Base-by-base conservation (phyloP, 2,113 vertebrate genomes). In the Parus major region DNA sequence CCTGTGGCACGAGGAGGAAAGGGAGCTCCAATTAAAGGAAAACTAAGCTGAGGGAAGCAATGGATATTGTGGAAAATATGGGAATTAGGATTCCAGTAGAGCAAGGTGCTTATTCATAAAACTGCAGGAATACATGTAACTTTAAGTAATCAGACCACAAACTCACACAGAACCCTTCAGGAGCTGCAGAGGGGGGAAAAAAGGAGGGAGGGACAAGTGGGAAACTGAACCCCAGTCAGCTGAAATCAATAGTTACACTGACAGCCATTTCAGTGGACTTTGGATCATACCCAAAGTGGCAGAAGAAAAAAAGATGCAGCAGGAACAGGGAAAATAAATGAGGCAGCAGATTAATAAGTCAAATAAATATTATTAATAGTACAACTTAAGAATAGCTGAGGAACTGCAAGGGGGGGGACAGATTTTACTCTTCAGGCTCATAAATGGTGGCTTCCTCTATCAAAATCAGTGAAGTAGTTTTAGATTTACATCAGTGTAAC, bases 401-500 rank as follows among this genome's bases (percentile, higher is more conserved):
- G 22, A 85, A 86, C 35, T 83, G 25, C 39, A 91, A 88, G 31
- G 57, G 13, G 3, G 41, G 27, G 36, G 59, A 59, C 44, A 86
- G 52, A 73, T 81, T 90, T 80, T 83, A 68, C 68, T 95, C 55
- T 75, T 90, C 53, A 44, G 31, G 60, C 44, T 90, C 41, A 27
- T 41, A 75, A 86, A 81, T 47, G 52, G 64, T 90, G 63, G 29
- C 44, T 90, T 90, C 39, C 31, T 73, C 72, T 64, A 63, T 53
- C 82, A 81, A 65, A 90, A 96, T 95, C 88, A 92, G 77, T 57
- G 52, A 44, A 86, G 42, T 33, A 71, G 52, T n/a, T 97, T 96
- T 61, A 94, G 64, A 83, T 92, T 93, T 88, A 86, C 72, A 93
- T 92, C 88, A 92, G 44, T 41, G 76, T 64, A 86, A 90, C 79